Evolutionary conservation across 2,888 invertebrate species (phyloP).

Genomic region (Empis livida): DNA sequence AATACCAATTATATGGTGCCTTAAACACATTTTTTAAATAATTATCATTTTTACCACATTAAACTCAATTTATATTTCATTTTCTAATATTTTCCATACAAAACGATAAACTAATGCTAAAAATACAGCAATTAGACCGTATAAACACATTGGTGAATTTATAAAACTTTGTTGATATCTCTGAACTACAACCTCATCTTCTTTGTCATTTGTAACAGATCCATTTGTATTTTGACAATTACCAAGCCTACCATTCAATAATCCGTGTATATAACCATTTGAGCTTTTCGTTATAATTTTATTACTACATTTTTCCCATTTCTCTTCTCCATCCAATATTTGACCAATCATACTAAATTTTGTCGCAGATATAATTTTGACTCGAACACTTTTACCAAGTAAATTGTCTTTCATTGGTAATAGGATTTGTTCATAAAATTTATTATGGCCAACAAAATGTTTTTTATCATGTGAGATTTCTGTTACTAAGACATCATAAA

Average conservation of each 20-base stretch:
- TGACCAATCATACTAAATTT: conserved; percentile 71
- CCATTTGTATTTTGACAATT: not conserved
- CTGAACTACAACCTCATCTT: not conserved
- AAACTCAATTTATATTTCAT: not conserved
- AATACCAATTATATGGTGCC: too few relatives aligned
- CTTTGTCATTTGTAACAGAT: not conserved
- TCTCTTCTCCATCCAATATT: conserved; percentile 47
- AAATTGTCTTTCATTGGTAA: conserved; percentile 63
- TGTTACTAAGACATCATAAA: conserved; percentile 72
- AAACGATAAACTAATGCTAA: not conserved
- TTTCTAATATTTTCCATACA: not conserved
- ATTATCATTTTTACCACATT: too few relatives aligned
- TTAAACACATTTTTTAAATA: too few relatives aligned
- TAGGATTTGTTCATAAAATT: conserved; percentile 85
- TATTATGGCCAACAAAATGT: conserved; percentile 89
- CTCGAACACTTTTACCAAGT: conserved; percentile 72
- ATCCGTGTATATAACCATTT: not conserved
- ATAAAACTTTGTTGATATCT: too few relatives aligned
- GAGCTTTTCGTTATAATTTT: not conserved
- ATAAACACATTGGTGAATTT: not conserved
- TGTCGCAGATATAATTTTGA: conserved; percentile 52
- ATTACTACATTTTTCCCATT: conserved; percentile 33
- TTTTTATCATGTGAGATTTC: conserved; percentile 85
- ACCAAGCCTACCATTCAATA: not conserved
- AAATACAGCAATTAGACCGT: not conserved